phyloP scores from a whole-genome alignment of 2,888 invertebrate species.

The Hydropsyche betteni region DNA sequence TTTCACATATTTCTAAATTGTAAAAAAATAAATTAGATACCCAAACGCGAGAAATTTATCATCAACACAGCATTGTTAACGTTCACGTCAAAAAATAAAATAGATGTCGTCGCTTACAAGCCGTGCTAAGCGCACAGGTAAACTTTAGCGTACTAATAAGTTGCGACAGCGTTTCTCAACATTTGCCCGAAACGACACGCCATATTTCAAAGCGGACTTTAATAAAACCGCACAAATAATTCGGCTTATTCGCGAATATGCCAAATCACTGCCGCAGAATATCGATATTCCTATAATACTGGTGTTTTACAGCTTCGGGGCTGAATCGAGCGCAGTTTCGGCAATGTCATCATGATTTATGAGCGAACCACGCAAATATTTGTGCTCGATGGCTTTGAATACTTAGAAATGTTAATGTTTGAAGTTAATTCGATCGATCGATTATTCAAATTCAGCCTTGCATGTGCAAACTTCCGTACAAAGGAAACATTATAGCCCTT shows the following conservation, averaged over 20 bases:
- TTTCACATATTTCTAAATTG: no score
- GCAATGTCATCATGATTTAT: conserved; percentile 20
- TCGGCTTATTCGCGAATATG: background rate
- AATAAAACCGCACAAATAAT: conserved; percentile 1
- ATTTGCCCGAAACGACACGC: background rate
- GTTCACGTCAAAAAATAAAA: conserved; percentile 27
- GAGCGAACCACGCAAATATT: conserved; percentile 25
- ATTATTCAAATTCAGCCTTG: no score
- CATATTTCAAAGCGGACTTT: conserved; percentile 3
- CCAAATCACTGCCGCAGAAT: no score
- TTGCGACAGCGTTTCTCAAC: background rate
- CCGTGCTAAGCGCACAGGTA: conserved; percentile 15
- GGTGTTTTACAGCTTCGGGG: no score
- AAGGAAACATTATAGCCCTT: no score
- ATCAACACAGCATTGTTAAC: conserved; percentile 11
- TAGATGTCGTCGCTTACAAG: conserved; percentile 25
- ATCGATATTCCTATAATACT: no score
- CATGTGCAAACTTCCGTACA: no score
- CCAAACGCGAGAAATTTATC: conserved; percentile 4
- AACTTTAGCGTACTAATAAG: conserved; percentile 10
- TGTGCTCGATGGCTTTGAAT: conserved; percentile 20
- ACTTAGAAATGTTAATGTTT: conserved; percentile 26
- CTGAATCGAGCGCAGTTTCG: background rate
- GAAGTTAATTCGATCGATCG: conserved; percentile 12
- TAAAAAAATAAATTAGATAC: no score